These are phyloP conservation scores for Brachypodius melanocephalos DNA, from an alignment of 2,113 vertebrate genomes.

Conservation along the genomic window DNA sequence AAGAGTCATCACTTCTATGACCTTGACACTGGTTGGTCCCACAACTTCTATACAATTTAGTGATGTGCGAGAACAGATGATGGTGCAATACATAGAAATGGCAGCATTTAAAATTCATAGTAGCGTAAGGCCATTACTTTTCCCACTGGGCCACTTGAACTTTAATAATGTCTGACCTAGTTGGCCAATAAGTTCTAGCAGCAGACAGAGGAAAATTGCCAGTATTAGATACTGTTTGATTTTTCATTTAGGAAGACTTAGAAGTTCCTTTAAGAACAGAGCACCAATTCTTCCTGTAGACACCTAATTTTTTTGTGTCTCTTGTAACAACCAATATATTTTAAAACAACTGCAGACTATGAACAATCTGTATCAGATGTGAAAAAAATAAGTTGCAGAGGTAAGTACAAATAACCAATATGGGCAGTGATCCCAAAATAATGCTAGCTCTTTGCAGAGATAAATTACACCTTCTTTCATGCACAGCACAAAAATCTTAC, in stretches of 20 bases:
- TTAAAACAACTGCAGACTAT: not conserved
- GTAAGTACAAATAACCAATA: constrained; percentile 10
- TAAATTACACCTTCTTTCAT: not conserved
- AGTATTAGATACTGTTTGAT: constrained; percentile 70
- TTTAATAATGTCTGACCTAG: constrained; percentile 79
- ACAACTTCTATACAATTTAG: constrained; percentile 71
- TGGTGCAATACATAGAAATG: constrained; percentile 72
- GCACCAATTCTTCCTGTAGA: constrained; percentile 53
- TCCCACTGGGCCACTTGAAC: constrained; percentile 73
- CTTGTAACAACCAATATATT: not conserved
- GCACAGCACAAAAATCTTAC: not conserved
- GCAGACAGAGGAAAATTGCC: constrained; percentile 72
- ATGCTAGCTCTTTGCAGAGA: not conserved
- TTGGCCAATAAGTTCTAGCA: constrained; percentile 75
- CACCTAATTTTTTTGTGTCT: constrained; percentile 52
- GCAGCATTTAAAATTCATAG: constrained; percentile 79
- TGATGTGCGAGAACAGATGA: constrained; percentile 72
- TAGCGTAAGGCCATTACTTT: constrained; percentile 75
- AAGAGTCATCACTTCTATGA: constrained; percentile 63
- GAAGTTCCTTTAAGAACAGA: constrained; percentile 68
- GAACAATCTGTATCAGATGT: not conserved
- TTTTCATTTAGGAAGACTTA: constrained; percentile 75
- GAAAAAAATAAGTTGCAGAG: not conserved
- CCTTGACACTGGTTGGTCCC: constrained; percentile 69
- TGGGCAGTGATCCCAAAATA: not conserved